Evolutionary conservation across 2,797 vertebrate species (phyloP), one percentile per base, ranked within the genome.

Genomic region (Falco columbarius): DNA sequence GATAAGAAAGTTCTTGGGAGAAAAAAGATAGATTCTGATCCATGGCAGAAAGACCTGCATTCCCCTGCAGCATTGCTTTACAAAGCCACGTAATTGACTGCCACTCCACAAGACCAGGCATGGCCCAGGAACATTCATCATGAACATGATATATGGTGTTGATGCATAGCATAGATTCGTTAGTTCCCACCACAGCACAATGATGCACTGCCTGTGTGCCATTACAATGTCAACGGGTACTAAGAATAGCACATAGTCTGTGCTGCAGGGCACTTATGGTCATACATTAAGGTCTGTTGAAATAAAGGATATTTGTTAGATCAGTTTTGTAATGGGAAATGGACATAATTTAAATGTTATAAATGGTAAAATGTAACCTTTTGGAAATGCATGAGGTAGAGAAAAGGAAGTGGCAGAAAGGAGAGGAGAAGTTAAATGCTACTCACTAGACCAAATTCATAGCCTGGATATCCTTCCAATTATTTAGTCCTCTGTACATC

Each of bases 51-150:
- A 80, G 52, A 76, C 32, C 23, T 83, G 10, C 30, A 26, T 90
- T 70, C 47, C 59, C 55, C 27, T 40, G 42, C 23, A 51, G 14
- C 34, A 27, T 18, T 19, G 26, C 9, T 63, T 46, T n/a, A 26
- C 11, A 85, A 73, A 82, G 17, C 34, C 51, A 26, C 21, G 26
- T 21, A 76, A 14, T 15, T n/a, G 19, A 23, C 10, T 7, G 38
- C 23, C 1, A 0, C 12, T 73, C n/a, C 62, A 29, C 0, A 0
- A 65, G 29, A 59, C 14, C n/a, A 38, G 47, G n/a, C 32, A 42
- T 7, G 17, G 40, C 26, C 46, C 44, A 77, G 52, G n/a, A 89
- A 70, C 51, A 36, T 44, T 82, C 15, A 36, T 49, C n/a, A 47
- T 7, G 29, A 42, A 7, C 20, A 16, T 6, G 6, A n/a, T 14